Conservation (phyloP, 2,113 vertebrate species). For the Prochilodus magdalenae region DNA sequence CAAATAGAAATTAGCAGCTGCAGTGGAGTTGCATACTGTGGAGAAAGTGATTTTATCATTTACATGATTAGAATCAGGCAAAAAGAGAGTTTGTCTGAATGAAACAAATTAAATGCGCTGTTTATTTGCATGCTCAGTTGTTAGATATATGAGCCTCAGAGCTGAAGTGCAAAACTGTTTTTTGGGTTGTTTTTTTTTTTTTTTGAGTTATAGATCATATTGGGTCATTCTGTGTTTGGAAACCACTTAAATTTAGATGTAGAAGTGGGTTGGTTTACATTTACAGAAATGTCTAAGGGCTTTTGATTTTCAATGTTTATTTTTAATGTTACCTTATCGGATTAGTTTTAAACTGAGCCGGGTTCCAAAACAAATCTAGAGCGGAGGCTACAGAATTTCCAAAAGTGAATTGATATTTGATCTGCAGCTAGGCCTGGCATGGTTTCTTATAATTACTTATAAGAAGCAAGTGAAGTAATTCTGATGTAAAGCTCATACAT, state of each 20-base stretch:
- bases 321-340: too few species aligned
- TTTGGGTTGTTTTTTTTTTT: too few species aligned
- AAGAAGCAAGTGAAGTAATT: not conserved
- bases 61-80: not conserved
- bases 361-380: not conserved
- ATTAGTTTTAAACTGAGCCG: too few species aligned
- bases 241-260: too few species aligned
- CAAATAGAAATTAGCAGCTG: not conserved
- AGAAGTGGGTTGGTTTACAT: too few species aligned
- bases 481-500: not conserved
- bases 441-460: not conserved
- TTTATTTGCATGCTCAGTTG: too few species aligned
- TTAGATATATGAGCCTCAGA: too few species aligned
- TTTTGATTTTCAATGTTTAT: too few species aligned
- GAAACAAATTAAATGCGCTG: not conserved
- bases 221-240: too few species aligned
- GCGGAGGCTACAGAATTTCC: not conserved
- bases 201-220: too few species aligned
- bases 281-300: too few species aligned
- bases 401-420: not conserved
- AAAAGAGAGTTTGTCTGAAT: not conserved
- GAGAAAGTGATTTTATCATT: conserved; percentile 5
- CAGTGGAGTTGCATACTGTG: not conserved
- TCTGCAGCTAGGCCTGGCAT: not conserved
- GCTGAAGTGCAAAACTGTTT: too few species aligned